These are phyloP conservation scores for Acinonyx jubatus DNA, from an alignment of 2,113 vertebrate genomes.

Conservation along the genomic window DNA sequence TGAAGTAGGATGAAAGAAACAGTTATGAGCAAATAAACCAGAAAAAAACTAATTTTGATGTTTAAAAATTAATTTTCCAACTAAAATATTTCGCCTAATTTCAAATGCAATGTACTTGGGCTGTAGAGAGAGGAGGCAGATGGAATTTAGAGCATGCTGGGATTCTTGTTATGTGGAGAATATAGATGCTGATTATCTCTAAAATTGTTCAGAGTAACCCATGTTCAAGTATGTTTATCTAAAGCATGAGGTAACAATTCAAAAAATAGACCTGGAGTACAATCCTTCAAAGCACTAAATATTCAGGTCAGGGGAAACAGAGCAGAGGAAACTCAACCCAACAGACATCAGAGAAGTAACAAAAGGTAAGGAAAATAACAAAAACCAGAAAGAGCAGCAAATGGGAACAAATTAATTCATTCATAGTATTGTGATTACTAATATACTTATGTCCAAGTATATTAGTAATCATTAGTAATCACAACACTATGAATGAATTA, in stretches of 20 bases:
- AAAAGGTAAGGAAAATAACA: background rate
- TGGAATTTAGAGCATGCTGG: slow-evolving; percentile 22
- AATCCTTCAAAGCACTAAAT: background rate
- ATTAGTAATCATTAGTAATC: background rate
- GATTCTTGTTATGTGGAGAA: background rate
- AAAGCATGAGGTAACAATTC: background rate
- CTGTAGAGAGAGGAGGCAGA: background rate
- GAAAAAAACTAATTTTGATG: background rate
- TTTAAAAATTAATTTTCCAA: slow-evolving; percentile 55
- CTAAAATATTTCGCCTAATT: background rate
- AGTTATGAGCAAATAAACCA: background rate
- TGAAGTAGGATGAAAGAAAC: background rate
- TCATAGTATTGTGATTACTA: background rate
- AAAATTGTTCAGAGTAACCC: background rate
- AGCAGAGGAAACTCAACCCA: background rate
- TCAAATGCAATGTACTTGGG: background rate
- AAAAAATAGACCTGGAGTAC: background rate
- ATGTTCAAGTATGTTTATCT: background rate
- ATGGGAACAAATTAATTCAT: background rate
- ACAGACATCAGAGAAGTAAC: background rate
- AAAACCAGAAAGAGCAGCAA: background rate
- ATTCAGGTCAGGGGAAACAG: background rate
- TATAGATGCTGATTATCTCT: background rate
- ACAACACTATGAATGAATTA: background rate
- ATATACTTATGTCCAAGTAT: background rate